Evolutionary conservation across 2,113 vertebrate species (phyloP).

Genomic region (Nothoprocta perdicaria): DNA sequence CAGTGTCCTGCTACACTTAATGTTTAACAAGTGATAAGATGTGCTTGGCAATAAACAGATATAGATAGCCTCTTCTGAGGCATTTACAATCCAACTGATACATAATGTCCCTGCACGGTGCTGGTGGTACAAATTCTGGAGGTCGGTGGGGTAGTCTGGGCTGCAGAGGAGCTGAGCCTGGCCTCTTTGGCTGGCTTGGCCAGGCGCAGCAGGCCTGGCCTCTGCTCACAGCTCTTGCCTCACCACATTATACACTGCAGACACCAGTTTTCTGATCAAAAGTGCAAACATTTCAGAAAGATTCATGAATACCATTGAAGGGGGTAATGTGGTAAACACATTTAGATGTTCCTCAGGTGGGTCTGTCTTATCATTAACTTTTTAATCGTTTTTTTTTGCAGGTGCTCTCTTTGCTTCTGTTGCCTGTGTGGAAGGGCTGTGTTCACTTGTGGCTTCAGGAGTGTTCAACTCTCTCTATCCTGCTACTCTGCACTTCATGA

Average conservation of each 20-base stretch:
- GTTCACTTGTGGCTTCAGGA: constrained; percentile 82
- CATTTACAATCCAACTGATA: not conserved
- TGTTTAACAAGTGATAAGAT: constrained; percentile 34
- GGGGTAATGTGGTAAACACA: not conserved
- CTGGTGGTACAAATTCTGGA: not conserved
- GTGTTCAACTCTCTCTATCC: constrained; percentile 93
- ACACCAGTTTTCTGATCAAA: not conserved
- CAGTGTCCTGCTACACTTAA: not conserved
- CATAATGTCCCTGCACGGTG: not conserved
- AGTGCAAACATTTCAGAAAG: not conserved
- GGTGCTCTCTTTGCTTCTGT: constrained; percentile 92
- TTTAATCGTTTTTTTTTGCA: constrained; percentile 53
- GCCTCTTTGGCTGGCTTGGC: not conserved
- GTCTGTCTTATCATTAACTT: not conserved
- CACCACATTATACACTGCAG: rapidly evolving
- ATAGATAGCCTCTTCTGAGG: not conserved
- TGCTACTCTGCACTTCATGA: constrained; percentile 89
- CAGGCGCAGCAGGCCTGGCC: not conserved
- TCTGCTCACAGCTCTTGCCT: not conserved
- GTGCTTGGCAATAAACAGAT: not conserved
- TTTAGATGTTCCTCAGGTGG: not conserved
- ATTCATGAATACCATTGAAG: not conserved
- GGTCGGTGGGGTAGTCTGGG: not conserved
- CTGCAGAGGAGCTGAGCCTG: not conserved
- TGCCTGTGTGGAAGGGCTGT: constrained; percentile 88